Percentiles rank a stretch among this genome's conserved stretches.
phyloP scores from a whole-genome alignment of 2,113 vertebrate species.

The Tragelaphus buxtoni region DNA sequence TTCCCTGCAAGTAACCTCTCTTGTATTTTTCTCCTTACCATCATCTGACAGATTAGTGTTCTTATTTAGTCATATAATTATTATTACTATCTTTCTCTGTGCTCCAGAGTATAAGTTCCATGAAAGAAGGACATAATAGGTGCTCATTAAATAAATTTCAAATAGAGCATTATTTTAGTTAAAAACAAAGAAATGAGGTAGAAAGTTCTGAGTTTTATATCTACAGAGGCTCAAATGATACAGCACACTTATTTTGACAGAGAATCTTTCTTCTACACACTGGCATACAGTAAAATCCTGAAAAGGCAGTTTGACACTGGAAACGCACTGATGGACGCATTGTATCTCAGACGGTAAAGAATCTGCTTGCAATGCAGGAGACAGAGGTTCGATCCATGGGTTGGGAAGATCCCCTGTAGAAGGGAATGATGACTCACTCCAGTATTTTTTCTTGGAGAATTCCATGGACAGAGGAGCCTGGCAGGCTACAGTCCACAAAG shows the following conservation, averaged over 20 bases:
- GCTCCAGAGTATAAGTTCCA: background rate
- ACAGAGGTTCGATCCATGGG: accelerated
- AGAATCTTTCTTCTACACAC: background rate
- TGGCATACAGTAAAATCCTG: background rate
- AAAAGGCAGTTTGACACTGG: background rate
- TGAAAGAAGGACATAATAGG: background rate
- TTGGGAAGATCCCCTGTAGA: background rate
- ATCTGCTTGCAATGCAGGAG: background rate
- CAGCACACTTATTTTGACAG: background rate
- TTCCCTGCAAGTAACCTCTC: background rate
- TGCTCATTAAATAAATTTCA: background rate
- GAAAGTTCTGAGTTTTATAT: background rate
- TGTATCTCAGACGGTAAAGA: background rate
- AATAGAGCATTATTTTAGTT: background rate
- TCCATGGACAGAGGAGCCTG: background rate
- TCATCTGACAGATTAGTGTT: background rate
- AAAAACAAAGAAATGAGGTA: background rate
- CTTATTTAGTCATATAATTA: background rate
- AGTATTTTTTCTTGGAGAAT: background rate
- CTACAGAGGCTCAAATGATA: background rate
- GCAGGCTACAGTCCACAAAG: background rate
- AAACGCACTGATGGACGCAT: background rate
- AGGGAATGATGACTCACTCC: background rate
- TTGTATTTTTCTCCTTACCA: background rate
- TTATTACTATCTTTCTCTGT: background rate